phyloP scores from a whole-genome alignment of 2,797 vertebrate species.

The Argentina silus region DNA sequence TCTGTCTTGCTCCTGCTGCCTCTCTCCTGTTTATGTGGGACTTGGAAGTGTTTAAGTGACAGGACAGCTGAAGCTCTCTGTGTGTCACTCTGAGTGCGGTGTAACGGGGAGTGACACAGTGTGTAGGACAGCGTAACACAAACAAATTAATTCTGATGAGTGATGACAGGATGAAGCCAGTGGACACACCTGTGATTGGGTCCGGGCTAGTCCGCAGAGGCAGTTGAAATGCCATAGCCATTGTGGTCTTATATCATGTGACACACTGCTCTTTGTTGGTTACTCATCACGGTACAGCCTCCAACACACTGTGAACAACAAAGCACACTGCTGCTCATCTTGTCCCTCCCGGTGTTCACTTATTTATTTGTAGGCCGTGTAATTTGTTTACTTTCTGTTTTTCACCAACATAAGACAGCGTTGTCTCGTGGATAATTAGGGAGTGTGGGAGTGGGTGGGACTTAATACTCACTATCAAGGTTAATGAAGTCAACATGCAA shows the following conservation, averaged over 20 bases:
- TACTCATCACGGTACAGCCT: conserved; percentile 8
- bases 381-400: conserved; percentile 35
- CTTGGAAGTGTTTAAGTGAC: conserved; percentile 50
- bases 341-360: conserved; percentile 5
- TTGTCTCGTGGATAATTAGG: not conserved
- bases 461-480: conserved; percentile 60
- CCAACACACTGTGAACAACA: not conserved
- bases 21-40: conserved; percentile 55
- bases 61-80: conserved; percentile 57
- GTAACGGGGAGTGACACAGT: conserved; percentile 62
- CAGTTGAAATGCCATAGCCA: conserved; percentile 53
- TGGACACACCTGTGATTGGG: conserved; percentile 64
- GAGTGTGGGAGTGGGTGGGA: conserved; percentile 39
- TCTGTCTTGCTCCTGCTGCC: conserved; percentile 9
- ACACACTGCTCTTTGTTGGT: conserved; percentile 39
- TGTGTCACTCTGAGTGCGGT: conserved; percentile 51
- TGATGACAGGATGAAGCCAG: conserved; percentile 69
- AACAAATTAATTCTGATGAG: conserved; percentile 64
- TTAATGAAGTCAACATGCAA: conserved; percentile 68
- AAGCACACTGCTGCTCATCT: not conserved
- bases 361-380: conserved; percentile 25
- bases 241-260: conserved; percentile 47
- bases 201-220: conserved; percentile 45
- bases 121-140: conserved; percentile 56
- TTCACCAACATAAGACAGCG: conserved; percentile 1